Conservation (phyloP, 1,140 invertebrate genomes). For the Calycopis cecrops region DNA sequence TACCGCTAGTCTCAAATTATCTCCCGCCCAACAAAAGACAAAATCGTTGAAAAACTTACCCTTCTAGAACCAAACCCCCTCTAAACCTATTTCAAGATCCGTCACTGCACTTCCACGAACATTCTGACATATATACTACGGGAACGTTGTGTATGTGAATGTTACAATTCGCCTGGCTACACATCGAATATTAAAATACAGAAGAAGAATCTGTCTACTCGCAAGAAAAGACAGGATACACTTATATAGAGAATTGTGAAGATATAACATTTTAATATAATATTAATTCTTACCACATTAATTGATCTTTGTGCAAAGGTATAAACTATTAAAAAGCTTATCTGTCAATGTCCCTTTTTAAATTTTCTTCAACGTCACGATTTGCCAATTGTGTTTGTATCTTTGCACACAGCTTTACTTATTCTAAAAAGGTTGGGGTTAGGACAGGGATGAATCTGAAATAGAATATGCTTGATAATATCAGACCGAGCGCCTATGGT, state of each 20-base stretch:
- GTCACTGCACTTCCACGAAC: no score
- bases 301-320: no score
- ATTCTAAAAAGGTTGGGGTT: background rate
- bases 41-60: no score
- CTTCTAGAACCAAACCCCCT: no score
- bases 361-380: no score
- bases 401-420: background rate
- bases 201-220: conserved; percentile 8
- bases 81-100: background rate
- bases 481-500: no score
- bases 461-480: background rate
- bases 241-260: conserved; percentile 1
- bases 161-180: background rate
- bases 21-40: no score
- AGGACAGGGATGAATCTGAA: background rate
- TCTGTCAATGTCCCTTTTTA: background rate
- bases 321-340: background rate
- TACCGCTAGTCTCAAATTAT: no score
- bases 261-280: no score
- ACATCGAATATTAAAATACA: background rate
- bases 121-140: background rate
- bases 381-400: no score
- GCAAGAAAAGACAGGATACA: conserved; percentile 7
- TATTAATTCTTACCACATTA: no score
- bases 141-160: conserved; percentile 1